These are phyloP conservation scores for Ctenoplectra terminalis DNA, from an alignment of 1,140 invertebrate species.

Conservation along the genomic window DNA sequence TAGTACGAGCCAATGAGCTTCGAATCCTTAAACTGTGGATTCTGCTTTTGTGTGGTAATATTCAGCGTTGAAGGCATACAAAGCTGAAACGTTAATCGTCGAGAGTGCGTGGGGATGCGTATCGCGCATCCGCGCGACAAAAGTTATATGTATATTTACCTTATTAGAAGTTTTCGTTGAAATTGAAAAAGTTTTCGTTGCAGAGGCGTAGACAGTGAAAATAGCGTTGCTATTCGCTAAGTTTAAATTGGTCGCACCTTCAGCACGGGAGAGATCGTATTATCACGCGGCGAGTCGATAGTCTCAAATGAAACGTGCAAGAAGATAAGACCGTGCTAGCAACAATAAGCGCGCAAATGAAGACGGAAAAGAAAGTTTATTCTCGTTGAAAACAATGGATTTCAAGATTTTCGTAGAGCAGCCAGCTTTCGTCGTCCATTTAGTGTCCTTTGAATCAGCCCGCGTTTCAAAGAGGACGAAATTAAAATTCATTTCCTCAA, in stretches of 20 bases:
- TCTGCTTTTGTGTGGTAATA: no score
- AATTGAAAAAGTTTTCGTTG: conserved; percentile 62
- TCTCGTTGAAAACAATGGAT: conserved; percentile 54
- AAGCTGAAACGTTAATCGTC: no score
- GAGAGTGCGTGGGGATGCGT: background rate
- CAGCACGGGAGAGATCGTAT: conserved; percentile 35
- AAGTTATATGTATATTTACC: conserved; percentile 38
- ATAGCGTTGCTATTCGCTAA: conserved; percentile 46
- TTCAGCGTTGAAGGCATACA: no score
- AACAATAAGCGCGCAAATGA: conserved; percentile 57
- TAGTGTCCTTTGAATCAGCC: conserved; percentile 34
- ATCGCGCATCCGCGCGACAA: background rate
- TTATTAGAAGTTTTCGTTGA: conserved; percentile 60
- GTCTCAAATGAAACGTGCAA: conserved; percentile 57
- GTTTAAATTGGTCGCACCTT: conserved; percentile 64
- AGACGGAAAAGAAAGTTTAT: conserved; percentile 58
- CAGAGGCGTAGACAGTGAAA: no score
- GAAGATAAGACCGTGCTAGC: conserved; percentile 50
- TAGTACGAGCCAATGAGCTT: no score
- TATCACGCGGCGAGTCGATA: conserved; percentile 59
- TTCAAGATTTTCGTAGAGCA: conserved; percentile 48
- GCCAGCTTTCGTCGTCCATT: conserved; percentile 30
- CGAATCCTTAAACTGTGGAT: no score
- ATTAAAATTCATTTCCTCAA: conserved; percentile 55
- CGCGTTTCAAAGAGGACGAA: conserved; percentile 31